Evolutionary conservation across 2,888 invertebrate genomes (phyloP).

Genomic region (Charanyca ferruginea): DNA sequence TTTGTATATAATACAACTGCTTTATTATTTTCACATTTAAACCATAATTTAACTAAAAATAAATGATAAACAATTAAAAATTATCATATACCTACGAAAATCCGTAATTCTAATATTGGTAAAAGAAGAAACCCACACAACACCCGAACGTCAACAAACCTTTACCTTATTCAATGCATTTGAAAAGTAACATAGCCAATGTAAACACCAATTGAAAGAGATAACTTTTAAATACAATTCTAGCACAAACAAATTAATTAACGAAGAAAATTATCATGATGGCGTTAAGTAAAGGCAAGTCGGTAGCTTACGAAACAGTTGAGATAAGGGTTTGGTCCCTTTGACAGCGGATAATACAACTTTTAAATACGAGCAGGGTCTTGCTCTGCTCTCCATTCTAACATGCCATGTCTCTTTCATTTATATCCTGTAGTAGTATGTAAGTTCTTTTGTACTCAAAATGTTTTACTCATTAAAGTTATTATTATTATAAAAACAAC

Average conservation of each 20-base stretch:
- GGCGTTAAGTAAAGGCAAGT: constrained; percentile 64
- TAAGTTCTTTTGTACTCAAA: too few species aligned
- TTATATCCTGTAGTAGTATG: too few species aligned
- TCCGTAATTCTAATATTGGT: neutral
- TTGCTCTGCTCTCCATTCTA: too few species aligned
- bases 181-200: constrained; percentile 26
- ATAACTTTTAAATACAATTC: constrained; percentile 56
- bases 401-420: too few species aligned
- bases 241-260: constrained; percentile 71
- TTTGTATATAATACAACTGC: too few species aligned
- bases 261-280: constrained; percentile 66
- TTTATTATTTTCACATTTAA: too few species aligned
- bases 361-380: too few species aligned
- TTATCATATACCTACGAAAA: too few species aligned
- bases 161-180: constrained; percentile 29
- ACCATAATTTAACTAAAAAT: too few species aligned
- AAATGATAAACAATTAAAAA: too few species aligned
- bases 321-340: constrained; percentile 19
- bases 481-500: too few species aligned
- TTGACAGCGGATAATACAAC: constrained; percentile 3
- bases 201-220: constrained; percentile 50
- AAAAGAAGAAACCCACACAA: neutral
- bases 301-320: constrained; percentile 46
- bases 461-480: too few species aligned
- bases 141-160: neutral